Percentiles rank a stretch among this genome's conserved stretches.
Evolutionary conservation across 1,140 invertebrate species (phyloP).

Genomic region (Anastrepha ludens): DNA sequence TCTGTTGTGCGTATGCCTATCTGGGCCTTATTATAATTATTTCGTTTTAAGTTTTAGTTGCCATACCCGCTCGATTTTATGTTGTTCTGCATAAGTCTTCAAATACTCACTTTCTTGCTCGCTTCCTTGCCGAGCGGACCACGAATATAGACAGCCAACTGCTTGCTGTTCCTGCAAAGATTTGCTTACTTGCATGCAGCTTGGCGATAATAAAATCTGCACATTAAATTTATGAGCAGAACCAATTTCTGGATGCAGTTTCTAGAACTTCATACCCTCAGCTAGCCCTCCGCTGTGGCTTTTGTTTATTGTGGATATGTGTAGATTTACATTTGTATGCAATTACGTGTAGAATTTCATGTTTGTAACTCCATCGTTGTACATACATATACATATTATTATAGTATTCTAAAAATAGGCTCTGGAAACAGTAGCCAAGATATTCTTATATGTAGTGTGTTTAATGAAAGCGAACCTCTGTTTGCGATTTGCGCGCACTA

Average conservation of each 20-base stretch:
- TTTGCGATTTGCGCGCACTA: constrained; percentile 17
- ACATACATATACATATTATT: no score
- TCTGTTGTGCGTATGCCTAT: no score
- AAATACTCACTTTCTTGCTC: neutral
- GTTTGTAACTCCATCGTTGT: neutral
- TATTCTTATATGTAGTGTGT: neutral
- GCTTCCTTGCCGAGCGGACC: neutral
- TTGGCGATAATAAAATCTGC: constrained; percentile 26
- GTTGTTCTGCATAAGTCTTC: constrained; percentile 29
- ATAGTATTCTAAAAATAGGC: neutral
- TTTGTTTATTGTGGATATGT: neutral
- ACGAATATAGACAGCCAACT: neutral
- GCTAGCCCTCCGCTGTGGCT: neutral
- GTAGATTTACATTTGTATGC: neutral
- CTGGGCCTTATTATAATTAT: constrained; percentile 5
- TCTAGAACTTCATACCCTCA: neutral
- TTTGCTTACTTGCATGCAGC: neutral
- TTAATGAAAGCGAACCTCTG: neutral
- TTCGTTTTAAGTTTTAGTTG: neutral
- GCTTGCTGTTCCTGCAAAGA: neutral
- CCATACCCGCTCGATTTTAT: neutral
- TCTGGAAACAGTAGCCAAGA: constrained; percentile 28
- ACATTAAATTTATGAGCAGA: constrained; percentile 44
- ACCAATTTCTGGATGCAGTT: constrained; percentile 7
- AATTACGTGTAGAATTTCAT: neutral